Base-by-base conservation (phyloP, 2,888 invertebrate genomes). In the Patella ulyssiponensis region DNA sequence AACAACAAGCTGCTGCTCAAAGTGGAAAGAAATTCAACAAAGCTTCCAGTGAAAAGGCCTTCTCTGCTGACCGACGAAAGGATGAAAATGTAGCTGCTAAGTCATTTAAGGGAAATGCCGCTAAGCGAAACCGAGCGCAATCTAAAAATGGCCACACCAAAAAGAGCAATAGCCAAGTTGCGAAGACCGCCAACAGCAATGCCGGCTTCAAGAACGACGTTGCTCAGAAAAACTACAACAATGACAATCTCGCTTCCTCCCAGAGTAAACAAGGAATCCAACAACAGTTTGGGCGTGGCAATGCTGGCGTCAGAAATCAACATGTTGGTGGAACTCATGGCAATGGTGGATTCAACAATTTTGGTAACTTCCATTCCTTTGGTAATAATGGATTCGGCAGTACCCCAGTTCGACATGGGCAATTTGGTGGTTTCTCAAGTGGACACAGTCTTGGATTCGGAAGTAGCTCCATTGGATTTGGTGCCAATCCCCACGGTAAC, bases 1-100 rank as follows among this genome's bases (percentile, higher is more conserved):
- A 77, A 17, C 78, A 81, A 64, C 78, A 78, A 51, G 80, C 79
- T 20, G 77, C 64, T 64, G 64, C 64, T 23, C 23, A 64, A 23
- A 64, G 64, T 64, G 64, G 20, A 11, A 64, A 64, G 64, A 64
- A 64, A 64, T 64, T 64, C 64, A 64, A 64, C 64, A 23, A 23
- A 12, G 64, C 64, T 0, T 23, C 20, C 11, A 64, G 23, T n/a
- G 20, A 64, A 64, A 64, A 64, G 20, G 64, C 64, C 11, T 64
- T 64, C 64, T 23, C 64, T 64, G 64, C 64, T 64, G 64, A 64
- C 14, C 64, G 64, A 64, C 64, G 64, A 64, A 64, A 64, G 64
- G 64, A 64, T 64, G 64, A 64, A 64, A 64, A 64, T 9, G 64
- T 64, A 64, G 20, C 20, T 23, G 64, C 64, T 5, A 20, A 23